A percentile compares a stretch with the other conserved stretches of the same genome.
phyloP scores from a whole-genome alignment of 2,888 invertebrate genomes.

The Nowickia ferox region DNA sequence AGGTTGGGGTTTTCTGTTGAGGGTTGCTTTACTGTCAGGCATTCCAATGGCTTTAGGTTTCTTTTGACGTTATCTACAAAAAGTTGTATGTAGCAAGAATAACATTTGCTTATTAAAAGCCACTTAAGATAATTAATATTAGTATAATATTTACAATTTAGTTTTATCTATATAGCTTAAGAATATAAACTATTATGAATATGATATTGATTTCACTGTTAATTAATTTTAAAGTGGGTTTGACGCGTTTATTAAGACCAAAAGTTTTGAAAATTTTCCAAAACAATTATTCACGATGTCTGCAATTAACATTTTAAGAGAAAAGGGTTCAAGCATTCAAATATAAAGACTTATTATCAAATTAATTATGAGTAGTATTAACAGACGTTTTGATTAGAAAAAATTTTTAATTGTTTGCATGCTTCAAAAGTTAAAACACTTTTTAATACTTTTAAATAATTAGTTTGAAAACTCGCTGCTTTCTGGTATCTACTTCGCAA shows the following conservation, averaged over 20 bases:
- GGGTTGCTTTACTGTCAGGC: not conserved
- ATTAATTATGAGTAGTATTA: too few species aligned
- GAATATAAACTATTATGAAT: not conserved
- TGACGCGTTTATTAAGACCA: not conserved
- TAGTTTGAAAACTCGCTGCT: too few species aligned
- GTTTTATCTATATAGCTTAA: not conserved
- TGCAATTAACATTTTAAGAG: too few species aligned
- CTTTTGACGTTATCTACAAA: not conserved
- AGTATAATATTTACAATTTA: not conserved
- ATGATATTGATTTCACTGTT: not conserved
- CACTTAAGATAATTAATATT: conserved; percentile 31
- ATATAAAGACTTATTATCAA: too few species aligned
- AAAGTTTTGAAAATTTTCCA: not conserved
- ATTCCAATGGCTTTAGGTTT: not conserved
- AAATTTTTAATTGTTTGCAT: too few species aligned
- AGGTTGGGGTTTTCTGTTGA: not conserved
- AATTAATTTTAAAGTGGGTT: not conserved
- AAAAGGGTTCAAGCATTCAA: too few species aligned
- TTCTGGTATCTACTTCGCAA: too few species aligned
- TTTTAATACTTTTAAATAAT: too few species aligned
- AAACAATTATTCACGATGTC: too few species aligned
- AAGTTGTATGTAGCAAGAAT: not conserved
- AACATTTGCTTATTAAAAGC: conserved; percentile 6
- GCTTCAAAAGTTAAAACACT: too few species aligned
- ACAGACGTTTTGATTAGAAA: too few species aligned